Percentiles rank a stretch among this genome's conserved stretches.
Evolutionary conservation across 2,113 vertebrate species (phyloP).

Genomic region (Takifugu bimaculatus): DNA sequence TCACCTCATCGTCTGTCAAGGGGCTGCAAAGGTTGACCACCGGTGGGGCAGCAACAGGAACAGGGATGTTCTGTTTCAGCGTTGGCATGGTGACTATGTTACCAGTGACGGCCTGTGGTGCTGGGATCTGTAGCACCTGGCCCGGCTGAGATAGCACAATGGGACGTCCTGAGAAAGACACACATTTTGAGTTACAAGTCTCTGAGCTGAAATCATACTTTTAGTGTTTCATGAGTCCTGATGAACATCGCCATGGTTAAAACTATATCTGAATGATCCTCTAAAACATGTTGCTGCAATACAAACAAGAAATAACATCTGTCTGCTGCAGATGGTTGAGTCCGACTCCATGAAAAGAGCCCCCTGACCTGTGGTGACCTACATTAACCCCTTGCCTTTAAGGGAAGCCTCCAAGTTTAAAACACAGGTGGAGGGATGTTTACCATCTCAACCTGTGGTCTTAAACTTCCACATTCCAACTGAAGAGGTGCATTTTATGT

Average conservation of each 20-base stretch:
- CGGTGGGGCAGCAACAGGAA: slow-evolving; percentile 55
- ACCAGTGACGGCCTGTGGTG: too few relatives aligned
- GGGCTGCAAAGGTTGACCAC: slow-evolving; percentile 50
- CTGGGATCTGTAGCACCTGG: too few relatives aligned
- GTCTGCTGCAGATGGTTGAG: slow-evolving; percentile 17
- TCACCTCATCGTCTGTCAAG: slow-evolving; percentile 73
- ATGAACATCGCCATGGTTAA: too few relatives aligned
- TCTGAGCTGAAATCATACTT: too few relatives aligned
- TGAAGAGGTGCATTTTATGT: too few relatives aligned
- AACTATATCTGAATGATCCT: not conserved
- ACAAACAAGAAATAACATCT: not conserved
- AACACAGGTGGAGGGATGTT: slow-evolving; percentile 54
- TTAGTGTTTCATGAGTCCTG: too few relatives aligned
- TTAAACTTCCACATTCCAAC: too few relatives aligned
- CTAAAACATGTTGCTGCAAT: not conserved
- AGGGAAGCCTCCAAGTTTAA: slow-evolving; percentile 31
- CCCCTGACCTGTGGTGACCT: slow-evolving; percentile 24
- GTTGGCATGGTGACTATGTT: slow-evolving; percentile 71
- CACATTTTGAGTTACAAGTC: too few relatives aligned
- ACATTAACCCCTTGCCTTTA: slow-evolving; percentile 39
- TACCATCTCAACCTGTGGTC: too few relatives aligned
- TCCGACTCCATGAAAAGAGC: not conserved
- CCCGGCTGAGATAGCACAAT: too few relatives aligned
- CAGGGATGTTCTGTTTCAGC: slow-evolving; percentile 64
- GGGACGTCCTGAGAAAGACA: too few relatives aligned